Evolutionary conservation across 1,140 invertebrate genomes (phyloP), one percentile per base, ranked within the genome.

Genomic region (Euglossa dilemma): DNA sequence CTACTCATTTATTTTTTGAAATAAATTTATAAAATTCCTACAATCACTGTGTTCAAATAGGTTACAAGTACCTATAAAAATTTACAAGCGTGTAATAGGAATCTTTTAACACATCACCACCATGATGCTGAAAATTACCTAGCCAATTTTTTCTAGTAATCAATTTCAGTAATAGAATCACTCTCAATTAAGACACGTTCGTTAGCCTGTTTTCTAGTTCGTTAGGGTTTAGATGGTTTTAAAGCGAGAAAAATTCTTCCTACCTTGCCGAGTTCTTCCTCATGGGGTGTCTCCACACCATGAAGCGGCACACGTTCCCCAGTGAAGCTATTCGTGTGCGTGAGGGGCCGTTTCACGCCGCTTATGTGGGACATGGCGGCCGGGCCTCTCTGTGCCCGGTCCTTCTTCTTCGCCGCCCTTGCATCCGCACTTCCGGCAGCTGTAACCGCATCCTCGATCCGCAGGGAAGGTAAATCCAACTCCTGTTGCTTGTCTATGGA

Each of bases 401-500:
- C 97, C 90, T 97, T 96, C 90, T 95, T 95, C 92, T 96, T 96
- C 12, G 93, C 93, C 47, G 93, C 93, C 69, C 93, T 89, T 18
- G 89, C 88, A 28, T 94, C 93, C 86, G 93, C 94, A 75, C 94
- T 93, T 63, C 95, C 95, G 43, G 92, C 84, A 43, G 93, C 91
- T 85, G 95, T 95, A 25, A 95, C 93, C 45, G 95, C 95, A 93
- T 97, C 98, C 90, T 98, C 97, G 81, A 97, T 96, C 89, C 97
- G 96, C 86, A 98, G 93, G 36, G 97, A 97, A 52, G 98, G 98
- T 86, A 99, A 93, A 94, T 99, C 98, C 90, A 99, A 95, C 92
- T 99, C 98, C 94, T 99, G 98, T 94, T 99, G 98, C 95, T 99
- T 99, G 94, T 99, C 98, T 99, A 95, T 8, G 69, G 50, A 57